Percentiles rank a stretch among this genome's conserved stretches.
These are phyloP conservation scores for Colinus virginianus DNA, from an alignment of 2,113 vertebrate species.

Conservation along the genomic window DNA sequence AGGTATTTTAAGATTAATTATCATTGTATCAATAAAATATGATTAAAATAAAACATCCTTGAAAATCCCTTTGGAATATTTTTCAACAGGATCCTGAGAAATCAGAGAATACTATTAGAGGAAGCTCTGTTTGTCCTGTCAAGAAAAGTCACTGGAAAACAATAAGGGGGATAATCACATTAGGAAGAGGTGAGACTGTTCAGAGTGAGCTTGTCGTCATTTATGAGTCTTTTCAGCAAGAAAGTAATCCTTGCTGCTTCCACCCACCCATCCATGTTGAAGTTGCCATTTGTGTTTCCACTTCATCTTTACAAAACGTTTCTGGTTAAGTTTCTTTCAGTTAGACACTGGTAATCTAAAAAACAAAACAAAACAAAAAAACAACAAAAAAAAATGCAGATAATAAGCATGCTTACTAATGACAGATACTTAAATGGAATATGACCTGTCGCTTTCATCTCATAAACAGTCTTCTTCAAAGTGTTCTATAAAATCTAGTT, in stretches of 20 bases:
- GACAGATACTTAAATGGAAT: neutral
- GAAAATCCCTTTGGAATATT: neutral
- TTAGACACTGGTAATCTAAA: neutral
- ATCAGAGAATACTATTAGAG: constrained; percentile 38
- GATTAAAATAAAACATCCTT: neutral
- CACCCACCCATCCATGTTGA: neutral
- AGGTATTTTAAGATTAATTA: constrained; percentile 69
- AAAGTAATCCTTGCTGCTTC: neutral
- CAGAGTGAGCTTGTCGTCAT: neutral
- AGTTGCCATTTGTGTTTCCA: constrained; percentile 21
- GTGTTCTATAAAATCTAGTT: neutral
- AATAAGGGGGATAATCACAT: constrained; percentile 75
- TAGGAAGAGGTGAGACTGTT: constrained; percentile 78
- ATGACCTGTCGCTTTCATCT: constrained; percentile 29
- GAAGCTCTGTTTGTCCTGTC: constrained; percentile 52
- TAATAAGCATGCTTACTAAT: constrained; percentile 25
- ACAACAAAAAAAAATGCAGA: neutral
- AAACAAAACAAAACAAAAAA: neutral
- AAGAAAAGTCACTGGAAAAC: constrained; percentile 82
- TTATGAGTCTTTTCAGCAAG: neutral
- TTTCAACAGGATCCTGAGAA: constrained; percentile 69
- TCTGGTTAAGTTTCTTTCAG: neutral
- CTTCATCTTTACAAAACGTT: constrained; percentile 20
- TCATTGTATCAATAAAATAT: neutral
- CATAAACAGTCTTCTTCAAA: neutral